A percentile compares a stretch with the other conserved stretches of the same genome.
phyloP scores from a whole-genome alignment of 1,140 invertebrate genomes.

The Brachionus rubens region DNA sequence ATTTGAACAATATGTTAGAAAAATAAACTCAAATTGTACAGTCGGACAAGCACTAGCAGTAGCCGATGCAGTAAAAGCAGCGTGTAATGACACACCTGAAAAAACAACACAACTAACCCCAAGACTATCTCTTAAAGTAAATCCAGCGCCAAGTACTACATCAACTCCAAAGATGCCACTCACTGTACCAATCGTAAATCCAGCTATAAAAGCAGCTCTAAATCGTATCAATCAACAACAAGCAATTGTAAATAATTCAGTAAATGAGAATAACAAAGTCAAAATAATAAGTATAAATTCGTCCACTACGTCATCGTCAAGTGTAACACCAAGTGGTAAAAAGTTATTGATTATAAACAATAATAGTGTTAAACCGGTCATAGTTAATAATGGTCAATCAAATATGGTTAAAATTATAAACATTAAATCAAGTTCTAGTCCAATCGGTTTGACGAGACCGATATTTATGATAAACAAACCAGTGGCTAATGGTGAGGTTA shows the following conservation, averaged over 20 bases:
- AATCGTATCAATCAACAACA: not conserved
- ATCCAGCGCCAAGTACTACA: not conserved
- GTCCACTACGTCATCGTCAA: not conserved
- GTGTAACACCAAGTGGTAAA: not conserved
- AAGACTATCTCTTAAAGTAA: not conserved
- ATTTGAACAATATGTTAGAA: conserved; percentile 44
- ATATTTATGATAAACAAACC: not conserved
- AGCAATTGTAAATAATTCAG: not conserved
- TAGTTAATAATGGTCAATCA: not conserved
- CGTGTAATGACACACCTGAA: not conserved
- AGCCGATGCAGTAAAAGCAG: conserved; percentile 2
- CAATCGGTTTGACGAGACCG: not conserved
- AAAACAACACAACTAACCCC: not conserved
- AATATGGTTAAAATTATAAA: conserved; percentile 14
- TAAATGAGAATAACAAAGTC: not conserved
- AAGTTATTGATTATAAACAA: not conserved
- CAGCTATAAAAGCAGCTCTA: not conserved
- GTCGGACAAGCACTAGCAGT: not conserved
- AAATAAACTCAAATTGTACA: conserved; percentile 33
- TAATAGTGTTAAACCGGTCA: not conserved
- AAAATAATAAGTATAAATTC: not conserved
- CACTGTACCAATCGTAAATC: not conserved
- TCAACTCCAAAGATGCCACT: not conserved
- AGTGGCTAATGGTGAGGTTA: not conserved
- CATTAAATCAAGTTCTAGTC: not conserved